Base-by-base conservation (phyloP, 92 coral and sea anemone genomes). In the Siderastrea radians region DNA sequence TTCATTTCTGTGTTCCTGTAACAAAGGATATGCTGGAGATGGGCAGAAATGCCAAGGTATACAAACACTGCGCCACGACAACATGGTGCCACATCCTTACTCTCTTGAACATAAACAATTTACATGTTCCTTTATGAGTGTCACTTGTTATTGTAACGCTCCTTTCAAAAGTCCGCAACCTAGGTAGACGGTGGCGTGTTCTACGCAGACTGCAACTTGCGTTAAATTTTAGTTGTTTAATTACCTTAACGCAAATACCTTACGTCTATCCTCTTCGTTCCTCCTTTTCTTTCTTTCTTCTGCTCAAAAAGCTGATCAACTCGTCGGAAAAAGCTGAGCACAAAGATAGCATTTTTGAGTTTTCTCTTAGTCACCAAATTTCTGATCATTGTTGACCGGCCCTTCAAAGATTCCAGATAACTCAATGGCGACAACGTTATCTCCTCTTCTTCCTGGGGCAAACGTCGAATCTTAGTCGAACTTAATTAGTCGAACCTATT, bases 11-110 rank as follows among this genome's bases (percentile, higher is more conserved):
- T 84, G 80, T 7, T 11, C 52, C 80, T 84, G 87, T 51, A 64
- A 74, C 15, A 54, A 54, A 6, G 91, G 91, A 66, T 88, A 49
- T 76, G 6, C 3, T 74, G 91, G 91, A 51, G 78, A 81, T 45
- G 87, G 83, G 12, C 52, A 51, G 67, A 66, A 70, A 57, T 88
- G 91, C 77, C 86, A 52, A 81, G 91, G 91, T 88, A 82, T 84
- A 84, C 70, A 26, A 49, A 74, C 63, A 84, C 48, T 16, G 73
- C 49, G 49, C 87, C 87, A 74, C 72, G 7, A 49, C 49, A 59
- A 80, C 70, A 50, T 72, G 78, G 54, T 50, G 65, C 57, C 19
- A 19, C 78, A 71, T 69, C 14, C 43, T 48, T 45, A 47, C 51
- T 46, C 46, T 57, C 68, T 46, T 70, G 77, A 82, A 47, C 78